phyloP scores from a whole-genome alignment of 1,140 invertebrate genomes.

The Drosophila rhopaloa region DNA sequence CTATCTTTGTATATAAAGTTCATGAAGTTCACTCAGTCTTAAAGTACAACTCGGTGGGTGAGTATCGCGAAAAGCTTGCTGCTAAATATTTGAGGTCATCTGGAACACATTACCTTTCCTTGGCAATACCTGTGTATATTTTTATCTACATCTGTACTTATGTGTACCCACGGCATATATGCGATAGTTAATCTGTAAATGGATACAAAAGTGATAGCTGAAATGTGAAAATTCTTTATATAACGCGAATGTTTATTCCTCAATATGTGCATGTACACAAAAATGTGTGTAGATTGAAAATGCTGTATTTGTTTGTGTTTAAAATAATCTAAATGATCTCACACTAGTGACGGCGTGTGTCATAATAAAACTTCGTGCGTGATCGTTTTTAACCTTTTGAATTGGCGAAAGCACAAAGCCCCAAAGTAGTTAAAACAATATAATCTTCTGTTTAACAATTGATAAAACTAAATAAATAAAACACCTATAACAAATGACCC shows the following conservation, averaged over 20 bases:
- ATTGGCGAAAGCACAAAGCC: constrained; percentile 30
- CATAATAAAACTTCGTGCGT: constrained; percentile 30
- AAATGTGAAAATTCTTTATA: constrained; percentile 30
- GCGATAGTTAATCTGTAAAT: constrained; percentile 31
- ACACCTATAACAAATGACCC: background rate
- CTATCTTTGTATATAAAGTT: constrained; percentile 51
- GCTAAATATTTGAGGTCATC: constrained; percentile 71
- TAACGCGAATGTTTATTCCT: constrained; percentile 29
- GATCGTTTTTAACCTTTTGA: constrained; percentile 25
- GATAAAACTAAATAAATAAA: constrained; percentile 20
- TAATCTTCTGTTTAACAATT: constrained; percentile 31
- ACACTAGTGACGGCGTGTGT: constrained; percentile 33
- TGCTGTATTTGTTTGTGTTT: constrained; percentile 44
- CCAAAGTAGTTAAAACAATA: constrained; percentile 25
- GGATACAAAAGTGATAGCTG: constrained; percentile 10
- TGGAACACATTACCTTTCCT: constrained; percentile 20
- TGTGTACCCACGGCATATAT: constrained; percentile 19
- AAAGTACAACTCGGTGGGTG: constrained; percentile 65
- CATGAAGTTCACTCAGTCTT: constrained; percentile 72
- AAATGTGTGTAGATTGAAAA: constrained; percentile 32
- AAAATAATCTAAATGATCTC: constrained; percentile 49
- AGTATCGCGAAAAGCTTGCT: constrained; percentile 61
- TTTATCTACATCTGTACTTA: constrained; percentile 31
- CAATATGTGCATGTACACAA: constrained; percentile 10
- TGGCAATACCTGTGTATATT: constrained; percentile 42